These are phyloP conservation scores for Odontamblyopus lacepedii DNA, from an alignment of 2,797 vertebrate species.

Conservation along the genomic window DNA sequence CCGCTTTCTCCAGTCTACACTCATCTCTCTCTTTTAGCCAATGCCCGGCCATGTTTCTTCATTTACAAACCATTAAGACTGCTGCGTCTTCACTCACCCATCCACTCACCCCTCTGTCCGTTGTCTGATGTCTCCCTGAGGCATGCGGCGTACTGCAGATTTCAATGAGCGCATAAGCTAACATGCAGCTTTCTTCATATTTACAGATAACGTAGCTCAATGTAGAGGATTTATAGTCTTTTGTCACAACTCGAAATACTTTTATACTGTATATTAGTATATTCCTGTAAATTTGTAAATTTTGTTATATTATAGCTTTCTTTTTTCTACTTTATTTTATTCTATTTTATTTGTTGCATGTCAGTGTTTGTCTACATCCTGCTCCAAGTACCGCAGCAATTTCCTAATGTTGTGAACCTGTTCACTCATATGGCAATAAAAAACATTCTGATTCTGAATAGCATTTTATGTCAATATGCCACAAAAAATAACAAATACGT, in stretches of 20 bases:
- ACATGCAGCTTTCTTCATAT: slow-evolving; percentile 20
- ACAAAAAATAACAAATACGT: neutral
- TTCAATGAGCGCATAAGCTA: slow-evolving; percentile 26
- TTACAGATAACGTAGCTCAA: neutral
- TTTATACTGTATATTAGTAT: too few relatives aligned
- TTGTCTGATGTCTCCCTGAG: slow-evolving; percentile 10
- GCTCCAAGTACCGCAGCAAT: too few relatives aligned
- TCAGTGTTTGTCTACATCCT: too few relatives aligned
- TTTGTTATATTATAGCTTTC: too few relatives aligned
- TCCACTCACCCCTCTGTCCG: slow-evolving; percentile 11
- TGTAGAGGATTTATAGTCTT: slow-evolving; percentile 14
- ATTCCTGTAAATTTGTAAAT: too few relatives aligned
- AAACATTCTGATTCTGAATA: too few relatives aligned
- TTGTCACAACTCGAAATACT: neutral
- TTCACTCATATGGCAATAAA: too few relatives aligned
- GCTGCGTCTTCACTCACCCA: slow-evolving; percentile 20
- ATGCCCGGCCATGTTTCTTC: slow-evolving; percentile 1
- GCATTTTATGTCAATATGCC: neutral
- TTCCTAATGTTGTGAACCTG: too few relatives aligned
- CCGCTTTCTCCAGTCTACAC: slow-evolving; percentile 29
- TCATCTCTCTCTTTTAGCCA: slow-evolving; percentile 19
- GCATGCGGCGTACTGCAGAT: slow-evolving; percentile 30
- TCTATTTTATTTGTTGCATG: too few relatives aligned
- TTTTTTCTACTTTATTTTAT: too few relatives aligned
- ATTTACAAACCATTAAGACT: slow-evolving; percentile 28